These are phyloP conservation scores for Drosophila prostipennis DNA, from an alignment of 2,888 invertebrate genomes.

Conservation along the genomic window DNA sequence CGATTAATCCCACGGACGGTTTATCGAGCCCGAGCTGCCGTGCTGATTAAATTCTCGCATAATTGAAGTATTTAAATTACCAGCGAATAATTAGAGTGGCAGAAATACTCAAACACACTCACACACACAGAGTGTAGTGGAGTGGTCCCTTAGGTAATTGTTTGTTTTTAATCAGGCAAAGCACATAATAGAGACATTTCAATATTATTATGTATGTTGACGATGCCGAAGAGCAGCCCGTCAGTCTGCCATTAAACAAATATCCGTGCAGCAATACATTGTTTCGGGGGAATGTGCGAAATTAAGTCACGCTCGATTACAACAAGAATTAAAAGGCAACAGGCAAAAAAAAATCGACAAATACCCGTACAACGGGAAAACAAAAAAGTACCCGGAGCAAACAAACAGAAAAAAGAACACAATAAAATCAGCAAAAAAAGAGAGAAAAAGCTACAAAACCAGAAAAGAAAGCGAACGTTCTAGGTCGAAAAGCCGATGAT, in stretches of 20 bases:
- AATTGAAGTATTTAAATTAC: slow-evolving; percentile 68
- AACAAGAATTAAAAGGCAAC: slow-evolving; percentile 22
- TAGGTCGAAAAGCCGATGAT: slow-evolving; percentile 1
- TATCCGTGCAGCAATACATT: slow-evolving; percentile 43
- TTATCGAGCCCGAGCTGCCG: slow-evolving; percentile 19
- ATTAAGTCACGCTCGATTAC: slow-evolving; percentile 61
- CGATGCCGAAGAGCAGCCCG: slow-evolving; percentile 39
- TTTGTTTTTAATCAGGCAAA: slow-evolving; percentile 72
- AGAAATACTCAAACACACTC: slow-evolving; percentile 1
- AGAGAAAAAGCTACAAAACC: slow-evolving; percentile 22
- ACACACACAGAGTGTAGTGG: background rate
- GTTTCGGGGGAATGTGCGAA: slow-evolving; percentile 48
- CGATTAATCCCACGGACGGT: slow-evolving; percentile 38
- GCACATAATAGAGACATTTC: slow-evolving; percentile 65
- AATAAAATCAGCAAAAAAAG: slow-evolving; percentile 13
- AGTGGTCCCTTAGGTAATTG: slow-evolving; percentile 54
- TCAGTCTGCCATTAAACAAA: slow-evolving; percentile 55
- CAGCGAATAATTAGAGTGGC: slow-evolving; percentile 45
- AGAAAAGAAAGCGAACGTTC: slow-evolving; percentile 18
- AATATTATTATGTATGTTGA: slow-evolving; percentile 41
- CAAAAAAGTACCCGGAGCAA: slow-evolving; percentile 36
- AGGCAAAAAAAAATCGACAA: slow-evolving; percentile 10
- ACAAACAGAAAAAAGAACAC: slow-evolving; percentile 22
- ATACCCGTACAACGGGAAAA: slow-evolving; percentile 24
- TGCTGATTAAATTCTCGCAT: slow-evolving; percentile 49